Evolutionary conservation across 2,888 invertebrate genomes (phyloP).

Genomic region (Drosophila kanekoi): DNA sequence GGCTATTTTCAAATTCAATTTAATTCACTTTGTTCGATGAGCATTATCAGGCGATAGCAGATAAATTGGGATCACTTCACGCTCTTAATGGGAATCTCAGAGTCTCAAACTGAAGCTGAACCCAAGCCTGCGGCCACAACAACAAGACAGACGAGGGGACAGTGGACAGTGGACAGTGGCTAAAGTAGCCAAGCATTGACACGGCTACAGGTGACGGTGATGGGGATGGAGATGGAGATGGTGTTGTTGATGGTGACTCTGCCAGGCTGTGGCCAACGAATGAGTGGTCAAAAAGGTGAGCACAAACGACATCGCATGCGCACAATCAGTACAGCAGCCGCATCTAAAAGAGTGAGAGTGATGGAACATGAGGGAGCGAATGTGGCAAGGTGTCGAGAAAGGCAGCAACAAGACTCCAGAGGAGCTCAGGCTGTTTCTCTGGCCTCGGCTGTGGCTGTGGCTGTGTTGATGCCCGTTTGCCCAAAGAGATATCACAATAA

Average conservation of each 20-base stretch:
- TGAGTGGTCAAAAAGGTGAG: constrained; percentile 82
- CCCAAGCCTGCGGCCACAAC: constrained; percentile 17
- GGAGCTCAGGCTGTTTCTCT: constrained; percentile 21
- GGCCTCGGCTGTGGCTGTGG: neutral
- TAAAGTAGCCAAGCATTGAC: constrained; percentile 68
- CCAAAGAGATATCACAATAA: constrained; percentile 84
- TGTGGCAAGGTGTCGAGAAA: constrained; percentile 69
- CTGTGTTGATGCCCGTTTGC: constrained; percentile 66
- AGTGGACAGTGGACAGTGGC: constrained; percentile 76
- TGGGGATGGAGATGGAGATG: constrained; percentile 8
- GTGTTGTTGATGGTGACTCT: constrained; percentile 14
- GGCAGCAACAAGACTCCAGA: constrained; percentile 16
- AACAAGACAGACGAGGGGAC: constrained; percentile 40
- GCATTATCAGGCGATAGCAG: constrained; percentile 85
- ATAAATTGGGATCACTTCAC: constrained; percentile 85
- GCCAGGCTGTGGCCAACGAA: constrained; percentile 56
- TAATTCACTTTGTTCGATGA: constrained; percentile 85
- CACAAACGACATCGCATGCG: constrained; percentile 83
- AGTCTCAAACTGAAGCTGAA: constrained; percentile 24
- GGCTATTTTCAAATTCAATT: constrained; percentile 83
- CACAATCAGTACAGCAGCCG: constrained; percentile 73
- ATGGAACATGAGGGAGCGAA: constrained; percentile 5
- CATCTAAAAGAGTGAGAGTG: constrained; percentile 43
- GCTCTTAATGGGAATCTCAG: constrained; percentile 83
- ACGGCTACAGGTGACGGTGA: constrained; percentile 60